Evolutionary conservation across 2,888 invertebrate species (phyloP).

Genomic region (Drosophila ochracea): DNA sequence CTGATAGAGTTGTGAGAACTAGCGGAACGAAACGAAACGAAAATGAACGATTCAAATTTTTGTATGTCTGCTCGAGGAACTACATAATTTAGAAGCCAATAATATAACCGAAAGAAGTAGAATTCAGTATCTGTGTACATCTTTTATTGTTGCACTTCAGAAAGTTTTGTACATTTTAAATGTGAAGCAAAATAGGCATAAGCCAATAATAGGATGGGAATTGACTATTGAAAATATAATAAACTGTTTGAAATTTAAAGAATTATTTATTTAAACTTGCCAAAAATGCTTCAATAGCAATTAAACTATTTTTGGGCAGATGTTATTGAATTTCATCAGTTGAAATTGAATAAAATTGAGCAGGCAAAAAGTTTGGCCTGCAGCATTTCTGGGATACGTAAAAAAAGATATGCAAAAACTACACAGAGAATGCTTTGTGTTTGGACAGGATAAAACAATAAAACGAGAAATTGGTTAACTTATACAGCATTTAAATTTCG

Average conservation of each 20-base stretch:
- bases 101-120: conserved; percentile 2
- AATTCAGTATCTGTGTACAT: neutral
- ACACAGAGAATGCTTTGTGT: conserved; percentile 5
- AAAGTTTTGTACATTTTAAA: neutral
- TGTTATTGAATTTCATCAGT: conserved; percentile 13
- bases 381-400: neutral
- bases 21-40: neutral
- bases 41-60: neutral
- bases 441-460: conserved; percentile 5
- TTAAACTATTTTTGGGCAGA: conserved; percentile 24
- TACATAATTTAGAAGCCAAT: conserved; percentile 44
- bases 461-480: neutral
- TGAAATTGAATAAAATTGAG: conserved; percentile 42
- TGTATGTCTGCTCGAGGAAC: neutral
- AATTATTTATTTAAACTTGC: conserved; percentile 9
- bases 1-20: conserved; percentile 30
- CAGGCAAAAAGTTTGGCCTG: conserved; percentile 23
- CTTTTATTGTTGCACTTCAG: neutral
- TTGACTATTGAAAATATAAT: neutral
- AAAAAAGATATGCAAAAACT: neutral
- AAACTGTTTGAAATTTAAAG: neutral
- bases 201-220: neutral
- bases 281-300: conserved; percentile 24
- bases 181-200: neutral
- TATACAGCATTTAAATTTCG: conserved; percentile 25